Conservation (phyloP, 2,888 invertebrate species). For the Plagodis pulveraria region DNA sequence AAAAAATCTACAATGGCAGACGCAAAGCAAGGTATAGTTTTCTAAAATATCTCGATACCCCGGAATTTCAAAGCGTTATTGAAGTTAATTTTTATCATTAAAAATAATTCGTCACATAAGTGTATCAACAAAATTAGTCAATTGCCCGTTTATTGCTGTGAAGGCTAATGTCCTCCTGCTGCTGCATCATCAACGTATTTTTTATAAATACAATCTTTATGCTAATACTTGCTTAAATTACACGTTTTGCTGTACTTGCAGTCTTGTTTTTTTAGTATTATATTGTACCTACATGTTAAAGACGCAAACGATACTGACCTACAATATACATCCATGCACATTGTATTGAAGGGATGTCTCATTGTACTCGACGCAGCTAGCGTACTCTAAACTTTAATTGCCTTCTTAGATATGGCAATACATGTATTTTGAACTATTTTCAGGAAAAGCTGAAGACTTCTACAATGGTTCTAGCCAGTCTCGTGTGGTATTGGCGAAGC, state of each 20-base stretch:
- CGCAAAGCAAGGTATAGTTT: conserved; percentile 78
- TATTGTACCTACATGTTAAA: neutral
- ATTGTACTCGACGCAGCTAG: no score
- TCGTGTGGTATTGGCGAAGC: conserved; percentile 74
- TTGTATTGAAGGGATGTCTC: neutral
- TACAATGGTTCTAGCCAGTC: conserved; percentile 72
- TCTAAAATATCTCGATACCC: conserved; percentile 34
- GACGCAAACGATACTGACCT: neutral
- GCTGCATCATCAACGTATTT: conserved; percentile 63
- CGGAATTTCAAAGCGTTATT: neutral
- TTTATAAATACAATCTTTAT: conserved; percentile 22
- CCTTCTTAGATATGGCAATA: no score
- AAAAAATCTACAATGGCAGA: conserved; percentile 74
- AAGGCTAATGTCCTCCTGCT: conserved; percentile 45
- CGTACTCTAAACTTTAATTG: no score
- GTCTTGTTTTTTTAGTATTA: no score
- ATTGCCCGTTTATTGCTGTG: neutral
- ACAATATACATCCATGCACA: neutral
- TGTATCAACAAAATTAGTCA: neutral
- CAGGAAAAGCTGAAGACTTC: conserved; percentile 73
- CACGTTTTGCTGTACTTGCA: no score
- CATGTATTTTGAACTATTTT: conserved; percentile 9
- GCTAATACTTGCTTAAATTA: no score
- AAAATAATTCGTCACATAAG: neutral
- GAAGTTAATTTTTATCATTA: neutral